Evolutionary conservation across 2,888 invertebrate species (phyloP).

Genomic region (Diogma glabrata): DNA sequence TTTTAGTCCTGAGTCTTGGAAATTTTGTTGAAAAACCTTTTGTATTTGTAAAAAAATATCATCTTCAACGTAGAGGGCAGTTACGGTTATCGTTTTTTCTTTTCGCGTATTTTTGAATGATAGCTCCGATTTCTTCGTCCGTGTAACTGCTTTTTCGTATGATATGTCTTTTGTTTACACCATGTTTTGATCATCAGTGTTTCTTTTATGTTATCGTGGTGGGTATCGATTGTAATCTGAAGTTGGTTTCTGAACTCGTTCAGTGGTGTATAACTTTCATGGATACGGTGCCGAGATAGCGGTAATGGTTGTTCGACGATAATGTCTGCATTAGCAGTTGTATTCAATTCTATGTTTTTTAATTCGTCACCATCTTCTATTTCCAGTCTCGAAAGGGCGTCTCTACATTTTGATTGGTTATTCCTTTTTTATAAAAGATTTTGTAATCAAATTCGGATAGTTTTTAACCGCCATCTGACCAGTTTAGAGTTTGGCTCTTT

Average conservation of each 20-base stretch:
- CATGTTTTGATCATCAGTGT: no score
- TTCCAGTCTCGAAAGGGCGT: neutral
- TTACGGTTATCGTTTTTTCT: neutral
- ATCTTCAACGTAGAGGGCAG: neutral
- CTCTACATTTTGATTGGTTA: no score
- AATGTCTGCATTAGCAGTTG: neutral
- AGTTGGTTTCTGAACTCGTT: neutral
- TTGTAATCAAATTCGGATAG: no score
- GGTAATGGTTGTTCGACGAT: neutral
- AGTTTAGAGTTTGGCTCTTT: no score
- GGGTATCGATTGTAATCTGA: neutral
- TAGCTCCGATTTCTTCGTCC: neutral
- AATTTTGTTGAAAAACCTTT: neutral
- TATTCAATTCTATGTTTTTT: neutral
- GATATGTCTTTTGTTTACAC: no score
- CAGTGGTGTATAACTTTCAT: neutral
- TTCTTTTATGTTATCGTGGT: neutral
- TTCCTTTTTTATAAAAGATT: no score
- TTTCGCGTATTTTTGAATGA: neutral
- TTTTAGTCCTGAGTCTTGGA: neutral
- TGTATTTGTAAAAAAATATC: neutral
- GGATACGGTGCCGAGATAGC: no score
- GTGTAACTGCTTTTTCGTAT: no score
- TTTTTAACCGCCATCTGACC: no score
- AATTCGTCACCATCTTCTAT: neutral